Base-by-base conservation (phyloP, 2,888 invertebrate genomes). In the Cryptocephalus moraei region DNA sequence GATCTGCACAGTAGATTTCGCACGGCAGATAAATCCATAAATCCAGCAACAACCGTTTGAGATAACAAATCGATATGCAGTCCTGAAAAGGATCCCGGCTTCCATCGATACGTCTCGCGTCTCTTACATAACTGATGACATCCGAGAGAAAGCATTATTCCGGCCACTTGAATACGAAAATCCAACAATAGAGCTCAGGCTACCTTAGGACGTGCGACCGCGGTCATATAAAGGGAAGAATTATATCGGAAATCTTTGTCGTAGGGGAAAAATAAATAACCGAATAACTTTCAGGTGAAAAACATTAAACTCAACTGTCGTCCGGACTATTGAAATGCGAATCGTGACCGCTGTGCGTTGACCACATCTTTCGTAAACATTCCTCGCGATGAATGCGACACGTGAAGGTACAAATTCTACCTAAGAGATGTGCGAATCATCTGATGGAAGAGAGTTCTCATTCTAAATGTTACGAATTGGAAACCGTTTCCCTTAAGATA, bases 61-160 rank as follows among this genome's bases (percentile, higher is more conserved):
- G 22, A 22, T 22, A 22, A 22, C 22, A 22, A 22, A 22, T 22
- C 22, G 22, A 22, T 22, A 22, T 6, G 22, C 22, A 22, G 22
- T 22, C 22, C 22, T 22, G 22, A 22, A 22, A 22, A 22, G 22
- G 22, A 22, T 22, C 22, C 22, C 6, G 22, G 22, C 22, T 36
- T 43, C 36, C 39, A 39, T 36, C 38, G 34, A 44, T 32, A 44
- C 39, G 32, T 44, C 36, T 44, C 12, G 39, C 11, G 48, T 50
- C 47, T 50, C 55, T 53, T 55, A 58, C 56, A 58, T 52, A 54
- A 54, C 53, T 51, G 56, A 55, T 53, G 58, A 58, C 58, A 53
- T 56, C 56, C 46, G 50, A 52, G 54, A 50, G 52, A 54, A 51
- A 49, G 49, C 49, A 58, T 58, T 58, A 56, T 58, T 58, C 54